phyloP scores from a whole-genome alignment of 1,140 invertebrate genomes.

The Meloidogyne exigua region DNA sequence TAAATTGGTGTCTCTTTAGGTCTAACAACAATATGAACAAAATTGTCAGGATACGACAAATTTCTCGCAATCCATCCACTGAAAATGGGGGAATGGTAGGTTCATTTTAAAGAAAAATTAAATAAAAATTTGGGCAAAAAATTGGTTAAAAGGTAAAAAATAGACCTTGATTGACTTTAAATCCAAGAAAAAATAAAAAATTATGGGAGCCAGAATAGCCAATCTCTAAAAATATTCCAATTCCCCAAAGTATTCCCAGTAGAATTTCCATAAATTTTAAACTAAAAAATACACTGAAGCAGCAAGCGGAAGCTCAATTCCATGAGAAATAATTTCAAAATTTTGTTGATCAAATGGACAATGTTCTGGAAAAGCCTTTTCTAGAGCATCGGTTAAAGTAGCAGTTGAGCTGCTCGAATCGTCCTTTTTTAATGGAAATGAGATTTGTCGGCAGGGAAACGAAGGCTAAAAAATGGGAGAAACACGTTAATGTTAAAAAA shows the following conservation, averaged over 20 bases:
- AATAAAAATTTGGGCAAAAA: not conserved
- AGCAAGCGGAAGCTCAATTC: constrained; percentile 79
- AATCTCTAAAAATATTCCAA: no score
- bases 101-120: not conserved
- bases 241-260: no score
- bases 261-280: not conserved
- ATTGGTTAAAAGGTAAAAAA: no score
- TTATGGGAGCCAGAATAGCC: no score
- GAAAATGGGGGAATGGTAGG: not conserved
- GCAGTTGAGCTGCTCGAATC: constrained; percentile 67
- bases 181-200: no score
- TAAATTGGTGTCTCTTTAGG: not conserved
- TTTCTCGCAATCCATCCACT: constrained; percentile 86
- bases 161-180: no score
- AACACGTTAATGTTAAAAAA: constrained; percentile 71
- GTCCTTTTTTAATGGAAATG: constrained; percentile 19
- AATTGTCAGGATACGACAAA: constrained; percentile 96
- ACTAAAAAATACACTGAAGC: constrained; percentile 79
- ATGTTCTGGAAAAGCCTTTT: constrained; percentile 36
- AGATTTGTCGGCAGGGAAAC: constrained; percentile 26
- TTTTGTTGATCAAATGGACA: constrained; percentile 12
- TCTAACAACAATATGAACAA: constrained; percentile 73
- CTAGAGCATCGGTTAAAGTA: constrained; percentile 22
- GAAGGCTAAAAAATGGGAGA: constrained; percentile 73
- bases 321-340: constrained; percentile 79